Base-by-base conservation (phyloP, 2,797 vertebrate genomes). In the Vespertilio murinus region DNA sequence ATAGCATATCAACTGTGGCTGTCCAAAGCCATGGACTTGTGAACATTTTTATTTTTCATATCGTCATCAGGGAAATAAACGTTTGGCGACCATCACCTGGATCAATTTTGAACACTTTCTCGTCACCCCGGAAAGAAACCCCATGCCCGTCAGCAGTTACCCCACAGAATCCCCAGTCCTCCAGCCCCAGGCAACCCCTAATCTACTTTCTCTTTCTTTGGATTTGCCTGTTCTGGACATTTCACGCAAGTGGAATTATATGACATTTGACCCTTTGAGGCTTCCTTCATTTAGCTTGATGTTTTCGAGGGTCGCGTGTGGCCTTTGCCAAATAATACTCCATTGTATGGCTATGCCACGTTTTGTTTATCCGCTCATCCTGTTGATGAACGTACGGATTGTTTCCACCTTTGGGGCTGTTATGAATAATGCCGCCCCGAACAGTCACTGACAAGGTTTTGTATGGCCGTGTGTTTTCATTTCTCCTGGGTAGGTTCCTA, bases 91-190 rank as follows among this genome's bases (percentile, higher is more conserved):
- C 18, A 10, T 49, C 16, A 22, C n/a, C 9, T 16, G 4, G 6
- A 12, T 52, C 35, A 5, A 4, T 78, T 87, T 38, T 74, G 54
- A 82, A 56, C 0, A 30, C 38, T 75, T 70, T 8, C 1, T 8
- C 1, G 5, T 78, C 16, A 49, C 23, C 33, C 28, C 0, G 0
- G 6, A 52, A 78, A 42, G 83, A 81, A 92, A 40, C 20, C 12
- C 6, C 0, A 0, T 35, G 28, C 40, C 30, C 23, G 2, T 70
- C 35, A 30, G 33, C 11, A 30, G 3, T 49, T 25, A 12, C 9
- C 35, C n/a, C 22, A 2, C 18, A 2, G 64, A 40, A 35, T 8
- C 25, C 8, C 33, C 11, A 17, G 0, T 3, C 10, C 18, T 33
- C 22, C 17, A 80, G 35, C 42, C 28, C 20, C 38, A 40, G 42